phyloP scores from a whole-genome alignment of 2,113 vertebrate species.

The Cyanistes caeruleus region DNA sequence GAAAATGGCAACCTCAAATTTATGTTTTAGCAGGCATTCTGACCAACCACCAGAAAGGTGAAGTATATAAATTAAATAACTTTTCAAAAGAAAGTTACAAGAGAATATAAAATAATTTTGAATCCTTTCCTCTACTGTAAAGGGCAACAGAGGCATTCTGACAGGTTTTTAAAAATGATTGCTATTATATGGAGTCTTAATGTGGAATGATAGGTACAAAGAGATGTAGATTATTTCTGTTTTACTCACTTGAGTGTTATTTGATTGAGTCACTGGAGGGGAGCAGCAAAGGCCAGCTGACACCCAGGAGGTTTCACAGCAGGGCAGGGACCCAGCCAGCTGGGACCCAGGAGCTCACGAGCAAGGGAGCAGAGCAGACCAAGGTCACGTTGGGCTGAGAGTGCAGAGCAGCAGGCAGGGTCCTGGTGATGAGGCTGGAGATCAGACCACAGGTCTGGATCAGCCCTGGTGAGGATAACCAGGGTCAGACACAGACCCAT shows the following conservation, averaged over 20 bases:
- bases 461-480: neutral
- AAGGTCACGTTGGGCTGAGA: accelerated
- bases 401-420: neutral
- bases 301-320: accelerated
- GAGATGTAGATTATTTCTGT: neutral
- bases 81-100: neutral
- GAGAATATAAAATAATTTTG: neutral
- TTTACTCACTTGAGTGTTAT: neutral
- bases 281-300: neutral
- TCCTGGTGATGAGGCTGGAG: neutral
- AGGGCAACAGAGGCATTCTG: neutral
- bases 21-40: neutral
- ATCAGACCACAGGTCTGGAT: neutral
- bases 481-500: neutral
- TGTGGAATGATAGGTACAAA: neutral
- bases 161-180: neutral
- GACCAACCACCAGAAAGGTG: neutral
- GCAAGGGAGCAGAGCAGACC: neutral
- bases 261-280: neutral
- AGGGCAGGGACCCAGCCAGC: neutral
- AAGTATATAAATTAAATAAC: neutral
- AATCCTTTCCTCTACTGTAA: neutral
- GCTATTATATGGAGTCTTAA: neutral
- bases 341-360: accelerated
- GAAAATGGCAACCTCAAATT: neutral